Percentiles rank a stretch among this genome's conserved stretches.
phyloP scores from a whole-genome alignment of 2,797 vertebrate species.

The Gymnopithys bicolor region DNA sequence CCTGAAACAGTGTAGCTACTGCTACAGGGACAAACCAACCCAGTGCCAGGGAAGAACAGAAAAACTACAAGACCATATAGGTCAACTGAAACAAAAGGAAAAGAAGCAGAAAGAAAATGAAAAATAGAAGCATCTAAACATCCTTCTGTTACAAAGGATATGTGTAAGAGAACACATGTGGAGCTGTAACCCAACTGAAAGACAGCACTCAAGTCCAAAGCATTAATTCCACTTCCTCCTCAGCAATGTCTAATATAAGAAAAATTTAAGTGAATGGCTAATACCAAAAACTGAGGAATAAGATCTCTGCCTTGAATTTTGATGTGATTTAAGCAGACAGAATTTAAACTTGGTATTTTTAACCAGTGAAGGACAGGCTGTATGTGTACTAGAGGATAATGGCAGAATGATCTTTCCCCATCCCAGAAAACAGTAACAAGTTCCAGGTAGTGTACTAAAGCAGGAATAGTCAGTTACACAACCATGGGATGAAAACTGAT shows the following conservation, averaged over 20 bases:
- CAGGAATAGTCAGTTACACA: conserved; percentile 31
- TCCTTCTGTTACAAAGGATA: neutral
- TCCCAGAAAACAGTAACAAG: neutral
- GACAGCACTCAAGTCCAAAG: neutral
- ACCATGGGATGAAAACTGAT: neutral
- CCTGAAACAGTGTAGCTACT: neutral
- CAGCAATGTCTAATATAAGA: neutral
- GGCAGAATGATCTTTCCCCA: neutral
- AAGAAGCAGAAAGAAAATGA: neutral
- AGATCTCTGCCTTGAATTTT: neutral
- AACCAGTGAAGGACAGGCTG: neutral
- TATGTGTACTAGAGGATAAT: neutral
- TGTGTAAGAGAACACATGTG: neutral
- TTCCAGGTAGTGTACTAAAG: neutral
- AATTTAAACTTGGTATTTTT: neutral
- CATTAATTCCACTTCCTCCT: neutral
- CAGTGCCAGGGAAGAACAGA: neutral
- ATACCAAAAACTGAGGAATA: neutral
- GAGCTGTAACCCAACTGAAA: neutral
- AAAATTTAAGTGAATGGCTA: neutral
- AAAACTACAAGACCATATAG: neutral
- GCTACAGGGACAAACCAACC: neutral
- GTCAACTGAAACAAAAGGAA: neutral
- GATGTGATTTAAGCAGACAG: neutral
- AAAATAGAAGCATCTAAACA: neutral